Evolutionary conservation across 1,140 invertebrate species (phyloP).

Genomic region (Amphibalanus amphitrite): DNA sequence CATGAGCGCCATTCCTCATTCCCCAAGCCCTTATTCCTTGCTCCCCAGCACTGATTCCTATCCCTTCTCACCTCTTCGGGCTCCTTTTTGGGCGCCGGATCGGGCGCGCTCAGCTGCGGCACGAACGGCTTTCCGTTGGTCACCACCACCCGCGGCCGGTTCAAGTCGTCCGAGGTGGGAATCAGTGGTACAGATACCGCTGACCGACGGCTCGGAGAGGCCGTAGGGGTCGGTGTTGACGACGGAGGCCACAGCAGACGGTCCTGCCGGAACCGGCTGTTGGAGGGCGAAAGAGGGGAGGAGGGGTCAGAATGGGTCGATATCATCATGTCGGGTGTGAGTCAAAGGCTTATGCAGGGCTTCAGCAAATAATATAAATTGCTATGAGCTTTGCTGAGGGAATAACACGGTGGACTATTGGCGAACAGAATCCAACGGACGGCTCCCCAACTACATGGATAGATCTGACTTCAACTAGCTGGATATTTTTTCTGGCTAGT

Average conservation of each 20-base stretch:
- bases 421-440: too few species aligned
- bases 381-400: too few species aligned
- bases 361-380: too few species aligned
- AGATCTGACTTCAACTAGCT: too few species aligned
- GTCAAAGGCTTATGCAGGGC: too few species aligned
- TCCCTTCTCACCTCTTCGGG: not conserved
- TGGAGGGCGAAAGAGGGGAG: not conserved
- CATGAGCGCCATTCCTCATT: too few species aligned
- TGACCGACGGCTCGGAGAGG: not conserved
- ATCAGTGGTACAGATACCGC: not conserved
- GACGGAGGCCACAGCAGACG: not conserved
- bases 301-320: not conserved
- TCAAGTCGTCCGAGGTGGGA: not conserved
- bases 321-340: too few species aligned
- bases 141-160: not conserved
- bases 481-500: too few species aligned
- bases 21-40: too few species aligned
- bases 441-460: too few species aligned
- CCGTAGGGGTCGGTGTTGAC: not conserved
- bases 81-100: not conserved
- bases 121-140: slow-evolving; percentile 5
- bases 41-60: too few species aligned
- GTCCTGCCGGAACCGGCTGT: not conserved
- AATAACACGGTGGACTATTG: too few species aligned
- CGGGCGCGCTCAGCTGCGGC: slow-evolving; percentile 3